phyloP scores from a whole-genome alignment of 1,140 invertebrate species.

The Triops longicaudatus region DNA sequence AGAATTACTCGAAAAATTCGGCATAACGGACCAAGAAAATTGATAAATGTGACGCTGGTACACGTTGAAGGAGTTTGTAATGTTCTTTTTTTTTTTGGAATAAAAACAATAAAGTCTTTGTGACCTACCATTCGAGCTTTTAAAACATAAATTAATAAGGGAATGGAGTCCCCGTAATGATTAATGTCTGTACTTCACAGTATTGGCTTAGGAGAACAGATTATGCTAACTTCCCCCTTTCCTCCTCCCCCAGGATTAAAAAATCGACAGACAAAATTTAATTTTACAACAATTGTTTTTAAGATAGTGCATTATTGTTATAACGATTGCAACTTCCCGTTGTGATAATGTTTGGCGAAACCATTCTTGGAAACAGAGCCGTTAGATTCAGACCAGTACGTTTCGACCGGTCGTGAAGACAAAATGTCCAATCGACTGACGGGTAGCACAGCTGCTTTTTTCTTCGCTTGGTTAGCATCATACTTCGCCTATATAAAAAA shows the following conservation, averaged over 20 bases:
- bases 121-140: neutral
- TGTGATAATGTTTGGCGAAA: neutral
- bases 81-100: neutral
- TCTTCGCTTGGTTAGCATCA: slow-evolving; percentile 51
- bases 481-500: slow-evolving; percentile 53
- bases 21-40: neutral
- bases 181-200: neutral
- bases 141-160: neutral
- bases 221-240: neutral
- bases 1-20: slow-evolving; percentile 72
- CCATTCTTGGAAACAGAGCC: neutral
- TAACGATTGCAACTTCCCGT: neutral
- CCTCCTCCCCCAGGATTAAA: neutral
- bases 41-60: neutral
- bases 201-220: neutral
- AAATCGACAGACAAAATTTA: neutral
- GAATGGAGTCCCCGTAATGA: neutral
- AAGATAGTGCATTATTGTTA: neutral
- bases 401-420: neutral
- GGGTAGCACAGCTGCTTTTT: slow-evolving; percentile 47
- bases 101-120: neutral
- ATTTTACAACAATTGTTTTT: neutral
- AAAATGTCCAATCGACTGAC: slow-evolving; percentile 30
- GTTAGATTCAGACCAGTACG: neutral
- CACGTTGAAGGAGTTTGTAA: neutral